Base-by-base conservation (phyloP, 2,113 vertebrate genomes). In the Apteryx mantelli region DNA sequence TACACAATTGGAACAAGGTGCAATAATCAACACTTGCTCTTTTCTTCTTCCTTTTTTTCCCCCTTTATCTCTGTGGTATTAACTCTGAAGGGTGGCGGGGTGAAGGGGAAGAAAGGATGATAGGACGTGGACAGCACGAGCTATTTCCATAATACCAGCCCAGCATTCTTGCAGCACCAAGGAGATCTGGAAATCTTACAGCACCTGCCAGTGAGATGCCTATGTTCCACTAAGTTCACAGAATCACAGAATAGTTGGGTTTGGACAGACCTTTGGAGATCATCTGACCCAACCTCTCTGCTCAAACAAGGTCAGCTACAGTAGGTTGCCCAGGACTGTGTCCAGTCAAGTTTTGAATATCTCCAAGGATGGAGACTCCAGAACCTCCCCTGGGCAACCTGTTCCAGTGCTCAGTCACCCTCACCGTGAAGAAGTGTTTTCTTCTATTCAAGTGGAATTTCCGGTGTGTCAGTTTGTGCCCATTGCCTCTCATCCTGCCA, bases 1-100 rank as follows among this genome's bases (percentile, higher is more conserved):
- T 25, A 89, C 68, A 50, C 73, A 71, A 85, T 65, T 80, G 92
- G 91, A 93, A 88, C 56, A 97, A 94, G 92, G 83, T 81, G 70
- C 56, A 93, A 55, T 85, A 90, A 84, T 93, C 38, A 79, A 80
- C 78, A 91, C 34, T 82, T 69, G 22, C 8, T 46, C 19, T 55
- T 19, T 38, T 74, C 38, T 74, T 94, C 73, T n/a, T n/a, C 56
- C 8, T 73, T 46, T 40, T 6, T 14, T 3, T 2, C 3, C 46
- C 32, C 8, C 2, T 44, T 28, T 13, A 1, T 69, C 40, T 80
- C 52, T 77, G 18, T 64, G 14, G 9, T 34, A 30, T 71, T 70
- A 69, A 73, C 5, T 4, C 17, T 73, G 42, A 58, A 73, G 26
- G n/a, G 56, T 34, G 17, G 17, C 5, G 11, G 30, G 3, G 28